phyloP scores from a whole-genome alignment of 2,888 invertebrate genomes.

The Philhelius pedissequus region DNA sequence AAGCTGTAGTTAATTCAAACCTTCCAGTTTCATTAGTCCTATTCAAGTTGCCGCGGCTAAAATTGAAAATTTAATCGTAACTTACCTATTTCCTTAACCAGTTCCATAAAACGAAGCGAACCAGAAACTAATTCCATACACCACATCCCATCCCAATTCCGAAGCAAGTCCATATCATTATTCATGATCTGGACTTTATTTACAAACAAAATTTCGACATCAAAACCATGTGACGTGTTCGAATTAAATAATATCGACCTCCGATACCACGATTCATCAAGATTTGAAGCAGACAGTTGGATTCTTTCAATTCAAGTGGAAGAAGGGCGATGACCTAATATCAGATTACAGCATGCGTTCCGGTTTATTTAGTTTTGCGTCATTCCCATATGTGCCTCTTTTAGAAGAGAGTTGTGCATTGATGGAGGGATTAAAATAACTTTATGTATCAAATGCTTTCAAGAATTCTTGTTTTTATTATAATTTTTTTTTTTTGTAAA shows the following conservation, averaged over 20 bases:
- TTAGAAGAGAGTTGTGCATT: conserved; percentile 43
- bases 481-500: conserved; percentile 3
- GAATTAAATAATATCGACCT: background rate
- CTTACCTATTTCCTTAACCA: background rate
- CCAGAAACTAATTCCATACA: background rate
- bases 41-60: too few relatives aligned
- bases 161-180: background rate
- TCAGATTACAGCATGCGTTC: conserved; percentile 61
- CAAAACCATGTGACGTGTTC: background rate
- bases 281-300: conserved; percentile 4
- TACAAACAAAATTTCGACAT: background rate
- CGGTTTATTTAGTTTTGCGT: conserved; percentile 47
- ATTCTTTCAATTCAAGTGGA: background rate
- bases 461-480: background rate
- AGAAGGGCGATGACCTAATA: conserved; percentile 53
- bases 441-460: background rate
- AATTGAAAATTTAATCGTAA: too few relatives aligned
- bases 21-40: too few relatives aligned
- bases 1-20: too few relatives aligned
- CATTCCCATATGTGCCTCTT: conserved; percentile 28
- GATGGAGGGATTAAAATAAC: background rate
- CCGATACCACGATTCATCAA: conserved; percentile 10
- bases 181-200: background rate
- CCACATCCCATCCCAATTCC: background rate
- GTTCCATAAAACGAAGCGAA: background rate